Conservation (phyloP, 1,140 invertebrate genomes). For the Ruditapes philippinarum region DNA sequence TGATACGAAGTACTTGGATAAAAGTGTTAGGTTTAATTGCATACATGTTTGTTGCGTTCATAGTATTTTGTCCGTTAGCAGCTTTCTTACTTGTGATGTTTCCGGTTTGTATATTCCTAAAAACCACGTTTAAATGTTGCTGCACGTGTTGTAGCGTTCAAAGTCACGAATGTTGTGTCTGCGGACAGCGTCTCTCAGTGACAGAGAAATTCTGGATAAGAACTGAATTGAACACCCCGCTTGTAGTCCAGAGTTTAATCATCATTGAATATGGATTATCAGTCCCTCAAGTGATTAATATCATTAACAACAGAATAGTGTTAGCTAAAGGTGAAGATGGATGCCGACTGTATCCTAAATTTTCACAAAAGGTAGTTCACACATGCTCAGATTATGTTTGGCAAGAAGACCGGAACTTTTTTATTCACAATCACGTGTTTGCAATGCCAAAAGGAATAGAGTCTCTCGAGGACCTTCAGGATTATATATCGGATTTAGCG, state of each 20-base stretch:
- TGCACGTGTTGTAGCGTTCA: conserved; percentile 55
- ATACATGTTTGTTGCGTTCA: conserved; percentile 44
- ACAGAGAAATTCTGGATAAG: conserved; percentile 60
- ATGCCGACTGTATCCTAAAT: conserved; percentile 45
- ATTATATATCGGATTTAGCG: conserved; percentile 87
- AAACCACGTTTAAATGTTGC: conserved; percentile 49
- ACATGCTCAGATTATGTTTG: conserved; percentile 87
- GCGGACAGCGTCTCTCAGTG: conserved; percentile 49
- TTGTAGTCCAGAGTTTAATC: conserved; percentile 56
- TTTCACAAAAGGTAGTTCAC: conserved; percentile 58
- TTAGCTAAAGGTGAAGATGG: conserved; percentile 53
- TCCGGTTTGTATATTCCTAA: conserved; percentile 54
- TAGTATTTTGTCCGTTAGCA: conserved; percentile 53
- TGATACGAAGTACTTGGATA: conserved; percentile 52
- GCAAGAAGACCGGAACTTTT: conserved; percentile 87
- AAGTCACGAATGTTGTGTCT: conserved; percentile 49
- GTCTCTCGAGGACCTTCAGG: conserved; percentile 84
- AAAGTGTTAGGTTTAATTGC: neutral
- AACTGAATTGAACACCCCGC: conserved; percentile 34
- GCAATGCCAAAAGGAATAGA: conserved; percentile 83
- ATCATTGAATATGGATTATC: conserved; percentile 59
- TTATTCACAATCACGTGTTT: conserved; percentile 88
- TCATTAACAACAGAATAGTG: conserved; percentile 55
- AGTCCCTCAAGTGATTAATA: conserved; percentile 41
- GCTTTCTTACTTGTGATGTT: conserved; percentile 51